Conservation (phyloP, 1,140 invertebrate genomes). For the Psilanteris sp. region DNA sequence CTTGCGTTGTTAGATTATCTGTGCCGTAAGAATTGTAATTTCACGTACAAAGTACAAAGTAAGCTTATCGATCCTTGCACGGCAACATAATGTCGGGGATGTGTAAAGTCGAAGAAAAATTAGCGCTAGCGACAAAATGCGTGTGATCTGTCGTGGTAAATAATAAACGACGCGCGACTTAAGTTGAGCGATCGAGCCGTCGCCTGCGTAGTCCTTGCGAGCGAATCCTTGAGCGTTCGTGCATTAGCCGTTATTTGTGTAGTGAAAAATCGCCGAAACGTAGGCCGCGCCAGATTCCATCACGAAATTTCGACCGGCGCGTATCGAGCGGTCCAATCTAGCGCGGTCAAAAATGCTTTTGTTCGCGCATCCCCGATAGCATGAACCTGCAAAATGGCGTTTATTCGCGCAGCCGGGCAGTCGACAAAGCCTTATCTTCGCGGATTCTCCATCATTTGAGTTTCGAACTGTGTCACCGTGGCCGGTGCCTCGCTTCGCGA, state of each 20-base stretch:
- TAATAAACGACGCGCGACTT: too few relatives aligned
- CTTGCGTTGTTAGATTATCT: conserved; percentile 49
- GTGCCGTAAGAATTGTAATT: conserved; percentile 35
- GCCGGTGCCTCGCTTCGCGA: conserved; percentile 16
- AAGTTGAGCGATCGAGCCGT: too few relatives aligned
- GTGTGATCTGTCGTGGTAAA: too few relatives aligned
- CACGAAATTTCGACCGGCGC: not conserved
- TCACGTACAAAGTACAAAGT: conserved; percentile 41
- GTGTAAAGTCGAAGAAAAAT: conserved; percentile 10
- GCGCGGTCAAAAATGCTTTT: not conserved
- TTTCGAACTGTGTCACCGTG: conserved; percentile 50
- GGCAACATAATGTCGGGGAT: conserved; percentile 9
- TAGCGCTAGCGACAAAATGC: too few relatives aligned
- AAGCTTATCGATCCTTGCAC: conserved; percentile 27
- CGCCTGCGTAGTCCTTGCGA: too few relatives aligned
- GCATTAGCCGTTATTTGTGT: too few relatives aligned
- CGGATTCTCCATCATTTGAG: conserved; percentile 32
- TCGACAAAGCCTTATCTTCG: conserved; percentile 26
- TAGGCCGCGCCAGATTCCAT: conserved; percentile 13
- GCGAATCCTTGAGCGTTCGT: too few relatives aligned
- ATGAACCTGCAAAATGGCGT: conserved; percentile 34
- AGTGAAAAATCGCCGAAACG: too few relatives aligned
- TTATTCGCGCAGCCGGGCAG: conserved; percentile 1
- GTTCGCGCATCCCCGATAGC: not conserved
- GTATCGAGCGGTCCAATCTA: not conserved